phyloP scores from a whole-genome alignment of 2,888 invertebrate species.

The Tipula vernalis region DNA sequence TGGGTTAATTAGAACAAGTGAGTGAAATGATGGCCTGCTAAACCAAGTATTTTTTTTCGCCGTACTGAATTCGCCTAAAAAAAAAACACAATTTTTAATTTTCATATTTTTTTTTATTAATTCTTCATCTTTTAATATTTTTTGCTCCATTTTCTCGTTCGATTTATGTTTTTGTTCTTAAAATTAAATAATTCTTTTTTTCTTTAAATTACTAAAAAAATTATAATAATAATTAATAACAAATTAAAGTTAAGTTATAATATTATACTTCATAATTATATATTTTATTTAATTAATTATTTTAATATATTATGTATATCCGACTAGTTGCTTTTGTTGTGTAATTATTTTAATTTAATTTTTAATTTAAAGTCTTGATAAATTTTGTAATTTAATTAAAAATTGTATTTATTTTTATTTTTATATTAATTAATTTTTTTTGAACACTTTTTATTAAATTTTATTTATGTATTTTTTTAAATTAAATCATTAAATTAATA shows the following conservation, averaged over 20 bases:
- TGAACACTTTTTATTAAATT: neutral
- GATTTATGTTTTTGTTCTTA: neutral
- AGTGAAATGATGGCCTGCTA: no score
- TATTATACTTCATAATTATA: neutral
- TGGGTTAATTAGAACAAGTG: no score
- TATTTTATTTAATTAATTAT: neutral
- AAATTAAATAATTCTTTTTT: neutral
- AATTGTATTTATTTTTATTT: neutral
- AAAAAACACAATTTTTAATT: neutral
- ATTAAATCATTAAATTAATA: neutral
- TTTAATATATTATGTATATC: neutral
- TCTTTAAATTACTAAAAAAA: neutral
- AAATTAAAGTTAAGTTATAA: neutral
- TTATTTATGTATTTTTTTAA: neutral
- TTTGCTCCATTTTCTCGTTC: neutral
- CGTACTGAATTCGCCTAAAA: no score
- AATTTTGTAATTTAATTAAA: neutral
- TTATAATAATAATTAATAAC: neutral
- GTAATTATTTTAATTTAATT: neutral
- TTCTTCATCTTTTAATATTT: neutral
- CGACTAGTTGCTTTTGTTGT: neutral
- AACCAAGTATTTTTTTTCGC: no score
- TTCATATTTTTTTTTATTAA: neutral
- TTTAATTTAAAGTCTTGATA: neutral
- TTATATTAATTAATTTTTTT: neutral